A percentile compares a stretch with the other conserved stretches of the same genome.
These are phyloP conservation scores for Struthio camelus DNA, from an alignment of 2,113 vertebrate genomes.

Conservation along the genomic window DNA sequence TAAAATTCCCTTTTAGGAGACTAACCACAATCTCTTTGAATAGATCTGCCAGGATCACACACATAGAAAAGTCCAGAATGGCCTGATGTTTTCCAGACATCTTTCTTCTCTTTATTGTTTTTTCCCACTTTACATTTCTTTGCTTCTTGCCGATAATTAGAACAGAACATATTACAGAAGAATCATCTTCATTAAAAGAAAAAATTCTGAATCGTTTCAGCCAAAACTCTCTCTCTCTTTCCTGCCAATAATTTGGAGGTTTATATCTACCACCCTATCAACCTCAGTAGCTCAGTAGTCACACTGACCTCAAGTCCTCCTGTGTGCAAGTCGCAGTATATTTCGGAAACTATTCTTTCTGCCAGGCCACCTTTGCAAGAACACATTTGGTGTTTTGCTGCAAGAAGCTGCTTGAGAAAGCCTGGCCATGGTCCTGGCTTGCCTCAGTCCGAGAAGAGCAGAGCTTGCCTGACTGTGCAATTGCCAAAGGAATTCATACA, in stretches of 20 bases:
- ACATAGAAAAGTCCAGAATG: not conserved
- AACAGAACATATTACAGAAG: not conserved
- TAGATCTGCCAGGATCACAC: not conserved
- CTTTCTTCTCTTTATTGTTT: not conserved
- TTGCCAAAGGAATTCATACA: not conserved
- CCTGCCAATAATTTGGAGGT: not conserved
- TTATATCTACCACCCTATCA: not conserved
- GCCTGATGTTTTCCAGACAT: not conserved
- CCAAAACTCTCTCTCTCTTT: not conserved
- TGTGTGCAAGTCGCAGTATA: rapidly evolving
- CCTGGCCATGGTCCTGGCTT: not conserved
- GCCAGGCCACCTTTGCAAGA: not conserved
- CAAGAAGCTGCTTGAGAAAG: not conserved
- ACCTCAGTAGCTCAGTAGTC: not conserved
- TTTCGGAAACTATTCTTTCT: not conserved
- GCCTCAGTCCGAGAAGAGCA: not conserved
- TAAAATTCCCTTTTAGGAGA: not conserved
- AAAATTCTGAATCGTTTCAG: not conserved
- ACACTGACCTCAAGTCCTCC: not conserved
- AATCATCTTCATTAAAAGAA: not conserved
- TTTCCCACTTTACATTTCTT: not conserved
- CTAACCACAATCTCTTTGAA: not conserved
- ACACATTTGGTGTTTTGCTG: not conserved
- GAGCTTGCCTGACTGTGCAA: not conserved
- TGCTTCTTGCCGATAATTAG: not conserved